Evolutionary conservation across 1,140 invertebrate species (phyloP).

Genomic region (Plutomurus gul): DNA sequence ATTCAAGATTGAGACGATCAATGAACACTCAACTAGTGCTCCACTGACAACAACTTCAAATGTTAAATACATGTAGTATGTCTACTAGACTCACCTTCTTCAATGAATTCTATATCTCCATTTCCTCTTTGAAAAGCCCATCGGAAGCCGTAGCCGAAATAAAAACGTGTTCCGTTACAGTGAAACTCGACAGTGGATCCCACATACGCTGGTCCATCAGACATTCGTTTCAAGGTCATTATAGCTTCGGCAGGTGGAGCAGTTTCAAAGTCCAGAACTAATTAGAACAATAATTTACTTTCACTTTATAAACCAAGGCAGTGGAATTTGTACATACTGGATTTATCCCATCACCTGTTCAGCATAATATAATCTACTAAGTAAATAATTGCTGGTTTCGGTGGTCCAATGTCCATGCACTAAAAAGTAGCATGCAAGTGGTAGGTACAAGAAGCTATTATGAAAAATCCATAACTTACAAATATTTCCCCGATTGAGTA

Average conservation of each 20-base stretch:
- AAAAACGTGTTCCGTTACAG: slow-evolving; percentile 44
- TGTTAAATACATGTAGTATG: too few species aligned
- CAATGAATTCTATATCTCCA: slow-evolving; percentile 46
- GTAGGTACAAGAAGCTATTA: background rate
- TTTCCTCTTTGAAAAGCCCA: slow-evolving; percentile 42
- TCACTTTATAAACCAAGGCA: too few species aligned
- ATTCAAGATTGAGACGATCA: too few species aligned
- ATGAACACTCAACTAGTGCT: too few species aligned
- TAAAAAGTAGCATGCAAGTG: background rate
- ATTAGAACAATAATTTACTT: too few species aligned
- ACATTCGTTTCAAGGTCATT: slow-evolving; percentile 14
- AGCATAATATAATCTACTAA: too few species aligned
- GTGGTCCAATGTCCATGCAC: too few species aligned
- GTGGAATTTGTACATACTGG: background rate
- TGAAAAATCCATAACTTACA: slow-evolving; percentile 33
- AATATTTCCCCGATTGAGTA: slow-evolving; percentile 43
- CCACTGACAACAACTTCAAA: too few species aligned
- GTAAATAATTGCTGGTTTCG: too few species aligned
- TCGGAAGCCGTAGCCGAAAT: slow-evolving; percentile 39
- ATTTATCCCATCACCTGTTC: too few species aligned
- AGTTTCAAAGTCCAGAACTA: slow-evolving; percentile 43
- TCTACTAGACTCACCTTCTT: slow-evolving; percentile 36
- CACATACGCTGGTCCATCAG: slow-evolving; percentile 24
- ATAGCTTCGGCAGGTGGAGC: slow-evolving; percentile 42
- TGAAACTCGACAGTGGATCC: slow-evolving; percentile 38